Base-by-base conservation (phyloP, 2,888 invertebrate species). In the Bombylius discolor region DNA sequence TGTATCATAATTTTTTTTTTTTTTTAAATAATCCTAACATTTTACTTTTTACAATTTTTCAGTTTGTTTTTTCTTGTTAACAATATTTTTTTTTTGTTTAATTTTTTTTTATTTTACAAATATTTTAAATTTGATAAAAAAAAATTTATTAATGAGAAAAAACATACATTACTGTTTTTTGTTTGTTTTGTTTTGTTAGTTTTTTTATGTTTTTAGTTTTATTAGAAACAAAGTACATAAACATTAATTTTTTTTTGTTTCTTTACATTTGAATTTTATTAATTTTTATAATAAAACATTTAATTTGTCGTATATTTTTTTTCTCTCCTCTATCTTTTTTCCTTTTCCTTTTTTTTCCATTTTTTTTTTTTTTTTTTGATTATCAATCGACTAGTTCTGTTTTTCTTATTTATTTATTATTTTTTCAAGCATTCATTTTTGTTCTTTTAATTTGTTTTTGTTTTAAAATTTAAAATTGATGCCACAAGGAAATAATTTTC, bases 301-400 rank as follows among this genome's bases (percentile, higher is more conserved):
- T 23, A 23, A 23, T 46, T 55, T 45, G 14, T 55, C 46, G n/a
- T 33, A 31, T 47, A 48, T 33, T 6, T 53, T 50, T 47, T 12
- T 52, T 51, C 56, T 56, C 51, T 56, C 53, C 51, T 44, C 8
- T 7, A 14, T 9, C 23, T 31, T 23, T 48, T 48, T 31, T 9
- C 12, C 13, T 5, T 14, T 3, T 23, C 23, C 23, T 23, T 23
- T 23, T 23, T 23, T 23, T 47, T 47, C 23, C 11, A 9, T 31
- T n/a, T 23, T 4, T 31, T 12, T 7, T 33, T 49, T 12, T 33
- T 31, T 49, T 53, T 49, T 49, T 34, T 33, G n/a, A n/a, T 39
- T 55, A 49, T 50, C 50, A 47, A 42, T 51, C 55, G 55, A 55
- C 55, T 55, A 55, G 55, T 55, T 53, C 34, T 46, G 14, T 58